Evolutionary conservation across 1,140 invertebrate genomes (phyloP), one percentile per base, ranked within the genome.

Genomic region (Orchestia grillus): DNA sequence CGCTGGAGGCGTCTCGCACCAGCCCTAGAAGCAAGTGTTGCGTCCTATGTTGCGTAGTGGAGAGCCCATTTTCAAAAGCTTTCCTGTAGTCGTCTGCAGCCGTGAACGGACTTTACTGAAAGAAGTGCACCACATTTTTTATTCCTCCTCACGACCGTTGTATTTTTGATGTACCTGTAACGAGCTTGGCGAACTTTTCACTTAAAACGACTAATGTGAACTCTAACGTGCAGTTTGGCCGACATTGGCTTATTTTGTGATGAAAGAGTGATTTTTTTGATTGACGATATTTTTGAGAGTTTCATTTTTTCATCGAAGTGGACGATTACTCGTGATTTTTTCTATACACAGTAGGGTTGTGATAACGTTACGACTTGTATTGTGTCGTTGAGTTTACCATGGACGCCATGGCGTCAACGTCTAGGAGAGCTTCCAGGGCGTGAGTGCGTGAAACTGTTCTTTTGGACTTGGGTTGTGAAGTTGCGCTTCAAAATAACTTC

Each of bases 21-120:
- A 77, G 28, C 62, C 36, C 62, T 77, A 77, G 62, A 77, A 77
- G 62, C 62, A 77, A 77, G 62, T 77, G 62, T 77, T 77, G 62
- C 62, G 62, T 36, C 11, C 3, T 77, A 77, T 77, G 62, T 77
- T 77, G 62, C 62, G 62, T 77, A 77, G 62, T 36, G 62, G 62
- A 77, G 36, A 77, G 62, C 15, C 62, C 36, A 36, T 77, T 77
- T 77, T 77, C 62, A 77, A 77, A 77, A 15, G 62, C 62, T 77
- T 77, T 77, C 62, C 62, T 77, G 62, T 77, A 77, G 62, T 77
- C 62, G 62, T 77, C 62, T 77, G 62, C 62, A 77, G 62, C 62
- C 28, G 62, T 77, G 62, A 77, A 77, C 62, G 28, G 62, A 77
- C 62, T 77, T 77, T 77, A 28, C 62, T 77, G 62, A 77, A 77